Conservation (phyloP, 1,140 invertebrate genomes). For the Solenopsis invicta region DNA sequence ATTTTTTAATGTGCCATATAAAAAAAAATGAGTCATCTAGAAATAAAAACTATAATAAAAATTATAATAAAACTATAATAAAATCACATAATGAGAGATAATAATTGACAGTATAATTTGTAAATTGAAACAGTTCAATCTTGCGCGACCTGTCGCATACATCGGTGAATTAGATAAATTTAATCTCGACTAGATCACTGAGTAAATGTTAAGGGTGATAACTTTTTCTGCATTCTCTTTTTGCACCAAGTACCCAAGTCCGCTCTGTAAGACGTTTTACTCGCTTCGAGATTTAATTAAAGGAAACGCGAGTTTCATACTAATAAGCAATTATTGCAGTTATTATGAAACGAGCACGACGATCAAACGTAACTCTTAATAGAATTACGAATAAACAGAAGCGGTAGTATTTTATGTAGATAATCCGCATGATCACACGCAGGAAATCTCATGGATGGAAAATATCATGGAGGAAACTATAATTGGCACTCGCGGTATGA, state of each 20-base stretch:
- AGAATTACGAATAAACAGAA: background rate
- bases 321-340: constrained; percentile 16
- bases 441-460: background rate
- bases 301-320: constrained; percentile 18
- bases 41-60: too few species aligned
- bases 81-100: background rate
- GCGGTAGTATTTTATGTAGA: constrained; percentile 16
- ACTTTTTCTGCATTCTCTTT: background rate
- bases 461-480: constrained; percentile 6
- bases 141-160: background rate
- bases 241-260: background rate
- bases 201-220: background rate
- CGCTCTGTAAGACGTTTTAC: background rate
- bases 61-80: too few species aligned
- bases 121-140: constrained; percentile 24
- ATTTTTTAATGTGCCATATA: background rate
- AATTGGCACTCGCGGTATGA: constrained; percentile 34
- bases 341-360: constrained; percentile 13
- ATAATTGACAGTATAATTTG: background rate
- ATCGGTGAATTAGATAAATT: background rate
- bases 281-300: constrained; percentile 2
- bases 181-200: background rate
- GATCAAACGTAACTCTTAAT: background rate
- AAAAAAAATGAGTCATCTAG: background rate
- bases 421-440: background rate